These are phyloP conservation scores for Ameiurus melas DNA, from an alignment of 2,113 vertebrate genomes.

Conservation along the genomic window DNA sequence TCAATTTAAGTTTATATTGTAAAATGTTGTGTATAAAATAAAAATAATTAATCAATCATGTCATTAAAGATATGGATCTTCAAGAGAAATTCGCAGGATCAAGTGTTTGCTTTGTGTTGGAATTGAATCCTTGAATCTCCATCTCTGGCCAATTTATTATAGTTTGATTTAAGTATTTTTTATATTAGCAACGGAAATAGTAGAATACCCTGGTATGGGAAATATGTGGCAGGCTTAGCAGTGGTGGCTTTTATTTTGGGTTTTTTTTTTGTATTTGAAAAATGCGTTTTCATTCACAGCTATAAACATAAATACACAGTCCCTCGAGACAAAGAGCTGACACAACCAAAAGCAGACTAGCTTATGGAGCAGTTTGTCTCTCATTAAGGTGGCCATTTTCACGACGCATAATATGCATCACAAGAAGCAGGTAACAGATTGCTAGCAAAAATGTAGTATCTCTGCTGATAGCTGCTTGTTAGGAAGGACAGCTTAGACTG, in stretches of 20 bases:
- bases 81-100: neutral
- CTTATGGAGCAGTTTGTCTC: neutral
- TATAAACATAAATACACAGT: neutral
- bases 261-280: neutral
- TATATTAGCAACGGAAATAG: neutral
- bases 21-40: neutral
- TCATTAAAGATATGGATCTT: neutral
- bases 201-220: neutral
- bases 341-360: neutral
- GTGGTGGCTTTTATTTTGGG: too few relatives aligned
- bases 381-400: neutral
- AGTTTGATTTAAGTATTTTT: neutral
- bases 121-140: neutral
- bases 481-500: too few relatives aligned
- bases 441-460: neutral
- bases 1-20: neutral
- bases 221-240: neutral
- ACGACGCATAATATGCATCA: neutral
- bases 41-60: too few relatives aligned
- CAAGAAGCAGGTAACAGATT: neutral
- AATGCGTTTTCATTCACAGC: neutral
- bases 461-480: neutral
- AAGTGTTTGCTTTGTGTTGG: neutral
- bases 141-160: neutral
- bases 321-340: neutral